A percentile compares a stretch with the other conserved stretches of the same genome.
These are phyloP conservation scores for Plestiodon gilberti DNA, from an alignment of 2,113 vertebrate genomes.

Conservation along the genomic window DNA sequence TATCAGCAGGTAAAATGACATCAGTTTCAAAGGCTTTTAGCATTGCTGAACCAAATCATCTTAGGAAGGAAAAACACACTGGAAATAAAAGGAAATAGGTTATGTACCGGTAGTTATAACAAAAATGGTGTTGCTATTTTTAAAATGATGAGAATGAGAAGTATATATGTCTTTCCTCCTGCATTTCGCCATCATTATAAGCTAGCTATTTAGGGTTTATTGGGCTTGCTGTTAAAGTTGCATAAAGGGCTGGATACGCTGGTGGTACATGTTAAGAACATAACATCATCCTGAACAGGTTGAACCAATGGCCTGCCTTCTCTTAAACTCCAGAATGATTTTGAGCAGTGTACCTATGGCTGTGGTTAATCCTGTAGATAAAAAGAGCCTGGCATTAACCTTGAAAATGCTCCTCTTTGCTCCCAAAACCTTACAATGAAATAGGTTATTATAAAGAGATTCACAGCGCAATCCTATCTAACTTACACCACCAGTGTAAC, in stretches of 20 bases:
- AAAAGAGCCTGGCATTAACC: neutral
- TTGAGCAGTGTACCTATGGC: neutral
- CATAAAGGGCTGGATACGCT: neutral
- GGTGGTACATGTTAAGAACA: too few species aligned
- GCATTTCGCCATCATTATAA: slow-evolving; percentile 38
- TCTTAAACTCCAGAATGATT: neutral
- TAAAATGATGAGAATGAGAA: slow-evolving; percentile 43
- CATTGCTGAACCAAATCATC: slow-evolving; percentile 29
- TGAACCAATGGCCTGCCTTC: neutral
- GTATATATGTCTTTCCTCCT: slow-evolving; percentile 7
- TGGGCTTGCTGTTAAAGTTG: neutral
- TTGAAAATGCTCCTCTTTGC: neutral
- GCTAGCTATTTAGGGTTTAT: neutral
- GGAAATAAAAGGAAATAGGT: slow-evolving; percentile 11
- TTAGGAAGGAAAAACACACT: slow-evolving; percentile 19
- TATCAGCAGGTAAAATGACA: slow-evolving; percentile 31
- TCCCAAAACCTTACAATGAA: neutral
- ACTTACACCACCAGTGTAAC: too few species aligned
- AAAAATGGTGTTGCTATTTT: slow-evolving; percentile 45
- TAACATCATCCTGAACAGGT: neutral
- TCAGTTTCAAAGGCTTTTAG: slow-evolving; percentile 42
- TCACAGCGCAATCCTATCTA: too few species aligned
- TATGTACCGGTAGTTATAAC: slow-evolving; percentile 19
- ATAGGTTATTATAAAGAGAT: neutral
- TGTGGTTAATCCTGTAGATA: neutral